Evolutionary conservation across 2,888 invertebrate species (phyloP), one percentile per base, ranked within the genome.

Genomic region (Meiosimyza decipiens): DNA sequence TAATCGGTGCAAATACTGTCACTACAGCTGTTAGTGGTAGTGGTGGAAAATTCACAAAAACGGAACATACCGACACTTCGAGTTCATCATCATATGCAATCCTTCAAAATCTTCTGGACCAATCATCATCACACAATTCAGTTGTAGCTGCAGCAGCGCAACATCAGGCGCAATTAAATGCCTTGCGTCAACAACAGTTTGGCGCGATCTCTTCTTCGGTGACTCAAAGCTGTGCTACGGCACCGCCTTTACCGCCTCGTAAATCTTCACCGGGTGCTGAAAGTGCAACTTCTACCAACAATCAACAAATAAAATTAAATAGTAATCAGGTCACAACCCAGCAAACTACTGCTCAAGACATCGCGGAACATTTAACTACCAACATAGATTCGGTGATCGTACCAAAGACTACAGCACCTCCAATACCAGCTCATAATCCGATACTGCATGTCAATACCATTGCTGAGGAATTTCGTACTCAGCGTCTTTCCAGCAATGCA

Each of bases 161-260:
- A 33, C 77, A 73, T 66, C 74, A 71, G 52, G 76, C 74, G 28
- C 77, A 77, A 68, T 40, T 74, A 52, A 73, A 75, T 57, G 73
- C 74, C 9, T 73, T 71, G n/a, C 68, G 71, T 22, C 69, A 65
- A 52, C 71, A 71, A 28, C 72, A 72, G 16, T n/a, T 22, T 4
- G 47, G 54, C 6, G 50, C 47, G 9, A 55, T 51, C 3, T 64
- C 18, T 4, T 52, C 66, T 13, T 52, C 33, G 49, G 33, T 47
- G 47, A 71, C 59, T 40, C 65, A 57, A 51, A 13, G 73, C 47
- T 40, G 28, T 28, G 28, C 40, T 40, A 89, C 89, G 11, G 88
- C 88, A 18, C 88, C 88, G 0, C 91, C 91, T 0, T 78, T 91
- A 55, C 91, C 91, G 7, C 91, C 91, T 0, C 81, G 91, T 60